phyloP scores from a whole-genome alignment of 2,797 vertebrate genomes.

The Luscinia megarhynchos region DNA sequence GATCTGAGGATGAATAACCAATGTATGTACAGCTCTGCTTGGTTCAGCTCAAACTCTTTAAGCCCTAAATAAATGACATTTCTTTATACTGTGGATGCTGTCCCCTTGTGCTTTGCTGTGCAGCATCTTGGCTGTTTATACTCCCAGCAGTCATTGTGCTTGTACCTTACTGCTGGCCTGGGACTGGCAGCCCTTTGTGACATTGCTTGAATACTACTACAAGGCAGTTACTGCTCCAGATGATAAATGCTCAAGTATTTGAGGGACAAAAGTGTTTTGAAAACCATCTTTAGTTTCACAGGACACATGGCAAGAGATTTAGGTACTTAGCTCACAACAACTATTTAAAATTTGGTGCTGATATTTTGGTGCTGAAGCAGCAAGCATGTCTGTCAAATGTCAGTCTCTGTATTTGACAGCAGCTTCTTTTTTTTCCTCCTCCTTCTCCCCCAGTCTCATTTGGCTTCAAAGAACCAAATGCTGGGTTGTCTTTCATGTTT shows the following conservation, averaged over 20 bases:
- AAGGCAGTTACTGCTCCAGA: not conserved
- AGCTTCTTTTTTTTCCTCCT: not conserved
- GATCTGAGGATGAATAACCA: not conserved
- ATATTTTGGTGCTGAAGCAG: not conserved
- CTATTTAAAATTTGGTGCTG: not conserved
- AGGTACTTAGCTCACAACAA: not conserved
- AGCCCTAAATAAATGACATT: not conserved
- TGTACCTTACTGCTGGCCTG: not conserved
- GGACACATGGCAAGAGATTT: not conserved
- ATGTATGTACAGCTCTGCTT: not conserved
- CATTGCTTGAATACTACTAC: not conserved
- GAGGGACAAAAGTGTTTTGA: not conserved
- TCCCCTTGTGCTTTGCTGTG: not conserved
- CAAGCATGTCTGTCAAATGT: not conserved
- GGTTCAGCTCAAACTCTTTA: not conserved
- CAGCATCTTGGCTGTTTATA: conserved; percentile 6
- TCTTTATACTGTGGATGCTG: not conserved
- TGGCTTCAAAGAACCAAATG: not conserved
- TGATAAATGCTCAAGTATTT: not conserved
- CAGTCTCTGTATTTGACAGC: not conserved
- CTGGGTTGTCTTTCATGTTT: not conserved
- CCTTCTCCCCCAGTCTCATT: not conserved
- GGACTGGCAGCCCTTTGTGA: not conserved
- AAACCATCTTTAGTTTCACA: not conserved
- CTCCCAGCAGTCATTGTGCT: not conserved